Conservation (phyloP, 2,888 invertebrate species). For the Hypena proboscidalis region DNA sequence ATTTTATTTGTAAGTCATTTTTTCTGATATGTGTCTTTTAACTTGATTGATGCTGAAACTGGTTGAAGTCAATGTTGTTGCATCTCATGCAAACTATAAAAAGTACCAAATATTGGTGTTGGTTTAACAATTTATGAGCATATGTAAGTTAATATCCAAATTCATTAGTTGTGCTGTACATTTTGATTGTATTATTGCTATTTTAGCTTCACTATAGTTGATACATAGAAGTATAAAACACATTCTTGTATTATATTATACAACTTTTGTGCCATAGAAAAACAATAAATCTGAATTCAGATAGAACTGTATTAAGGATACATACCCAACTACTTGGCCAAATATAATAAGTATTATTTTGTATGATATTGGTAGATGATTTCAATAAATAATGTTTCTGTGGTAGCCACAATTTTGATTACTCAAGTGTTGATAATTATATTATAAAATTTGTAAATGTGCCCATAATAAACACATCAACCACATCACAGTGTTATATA, state of each 20-base stretch:
- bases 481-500: conserved; percentile 8
- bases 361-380: conserved; percentile 14
- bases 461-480: conserved; percentile 11
- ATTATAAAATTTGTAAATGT: conserved; percentile 10
- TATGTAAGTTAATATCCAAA: conserved; percentile 29
- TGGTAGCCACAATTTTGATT: conserved; percentile 15
- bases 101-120: conserved; percentile 43
- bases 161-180: conserved; percentile 33
- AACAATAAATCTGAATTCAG: conserved; percentile 20
- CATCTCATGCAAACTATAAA: conserved; percentile 31
- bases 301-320: conserved; percentile 8
- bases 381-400: conserved; percentile 9
- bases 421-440: conserved; percentile 14
- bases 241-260: conserved; percentile 13
- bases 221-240: conserved; percentile 6
- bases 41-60: neutral
- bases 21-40: too few species aligned
- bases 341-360: conserved; percentile 14
- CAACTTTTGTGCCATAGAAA: conserved; percentile 41
- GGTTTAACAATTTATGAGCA: conserved; percentile 43
- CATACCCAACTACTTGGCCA: conserved; percentile 15
- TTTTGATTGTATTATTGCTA: conserved; percentile 43
- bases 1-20: too few species aligned
- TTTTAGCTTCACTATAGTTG: conserved; percentile 55
- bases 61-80: conserved; percentile 45